These are phyloP conservation scores for Pelvicachromis taeniatus DNA, from an alignment of 2,113 vertebrate species.

Conservation along the genomic window DNA sequence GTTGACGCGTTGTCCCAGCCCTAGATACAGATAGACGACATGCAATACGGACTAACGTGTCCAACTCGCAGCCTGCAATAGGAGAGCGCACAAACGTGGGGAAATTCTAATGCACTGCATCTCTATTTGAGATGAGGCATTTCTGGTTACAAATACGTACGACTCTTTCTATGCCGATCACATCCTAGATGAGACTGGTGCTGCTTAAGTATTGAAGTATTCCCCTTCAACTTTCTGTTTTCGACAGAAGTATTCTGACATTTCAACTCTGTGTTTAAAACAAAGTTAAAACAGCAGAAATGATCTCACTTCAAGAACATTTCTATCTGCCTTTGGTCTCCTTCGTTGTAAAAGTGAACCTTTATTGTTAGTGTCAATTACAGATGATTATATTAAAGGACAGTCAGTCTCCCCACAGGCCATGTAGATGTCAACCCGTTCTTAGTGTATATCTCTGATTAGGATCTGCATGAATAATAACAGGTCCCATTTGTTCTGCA, in stretches of 20 bases:
- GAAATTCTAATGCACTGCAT: neutral
- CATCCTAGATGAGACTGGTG: neutral
- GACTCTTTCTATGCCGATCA: neutral
- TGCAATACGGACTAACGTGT: neutral
- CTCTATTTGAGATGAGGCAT: neutral
- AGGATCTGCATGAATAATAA: neutral
- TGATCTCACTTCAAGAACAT: neutral
- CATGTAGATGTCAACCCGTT: neutral
- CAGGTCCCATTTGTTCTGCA: neutral
- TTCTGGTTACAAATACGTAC: neutral
- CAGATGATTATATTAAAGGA: neutral
- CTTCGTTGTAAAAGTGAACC: neutral
- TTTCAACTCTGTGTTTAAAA: neutral
- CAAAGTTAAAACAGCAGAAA: neutral
- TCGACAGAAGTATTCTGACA: neutral
- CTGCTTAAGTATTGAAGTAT: neutral
- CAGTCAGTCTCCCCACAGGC: neutral
- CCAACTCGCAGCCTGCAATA: neutral
- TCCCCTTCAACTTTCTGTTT: neutral
- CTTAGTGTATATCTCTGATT: neutral
- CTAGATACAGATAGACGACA: neutral
- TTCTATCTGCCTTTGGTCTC: neutral
- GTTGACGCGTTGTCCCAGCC: too few species aligned
- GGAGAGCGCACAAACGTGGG: slow-evolving; percentile 1
- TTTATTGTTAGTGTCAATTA: neutral